These are phyloP conservation scores for Drosophila nr. perissopoda DNA, from an alignment of 2,888 invertebrate genomes.

Conservation along the genomic window DNA sequence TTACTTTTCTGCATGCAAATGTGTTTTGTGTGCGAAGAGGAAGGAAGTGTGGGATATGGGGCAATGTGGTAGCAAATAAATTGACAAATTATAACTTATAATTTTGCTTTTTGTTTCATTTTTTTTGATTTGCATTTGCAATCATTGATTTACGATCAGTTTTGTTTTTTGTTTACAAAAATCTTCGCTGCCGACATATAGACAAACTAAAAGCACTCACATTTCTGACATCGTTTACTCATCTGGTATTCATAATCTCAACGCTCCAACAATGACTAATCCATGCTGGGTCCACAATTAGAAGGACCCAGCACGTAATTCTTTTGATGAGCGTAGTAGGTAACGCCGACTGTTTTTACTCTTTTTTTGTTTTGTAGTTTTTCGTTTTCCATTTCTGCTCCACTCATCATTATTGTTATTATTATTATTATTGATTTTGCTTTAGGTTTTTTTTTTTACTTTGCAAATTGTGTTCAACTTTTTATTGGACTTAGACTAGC, in stretches of 20 bases:
- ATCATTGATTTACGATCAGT: conserved; percentile 31
- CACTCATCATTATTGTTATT: conserved; percentile 48
- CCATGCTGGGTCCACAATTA: conserved; percentile 47
- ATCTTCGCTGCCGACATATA: conserved; percentile 47
- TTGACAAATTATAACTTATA: conserved; percentile 36
- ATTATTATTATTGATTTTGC: conserved; percentile 56
- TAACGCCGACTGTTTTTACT: conserved; percentile 70
- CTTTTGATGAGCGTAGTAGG: conserved; percentile 73
- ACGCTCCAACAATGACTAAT: conserved; percentile 76
- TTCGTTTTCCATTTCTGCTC: conserved; percentile 47
- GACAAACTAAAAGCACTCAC: conserved; percentile 74
- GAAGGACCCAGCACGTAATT: conserved; percentile 50
- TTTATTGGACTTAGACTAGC: conserved; percentile 77
- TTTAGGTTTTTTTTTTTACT: conserved; percentile 50
- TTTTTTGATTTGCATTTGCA: conserved; percentile 21
- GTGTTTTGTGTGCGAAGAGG: conserved; percentile 57
- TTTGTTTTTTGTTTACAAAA: conserved; percentile 44
- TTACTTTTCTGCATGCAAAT: conserved; percentile 69
- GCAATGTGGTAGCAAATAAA: conserved; percentile 34
- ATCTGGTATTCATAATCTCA: conserved; percentile 69
- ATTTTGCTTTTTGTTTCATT: conserved; percentile 18
- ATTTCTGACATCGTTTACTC: conserved; percentile 48
- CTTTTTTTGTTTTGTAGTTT: conserved; percentile 9
- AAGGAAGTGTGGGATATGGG: conserved; percentile 29
- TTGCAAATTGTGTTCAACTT: conserved; percentile 77